Conservation (phyloP, 2,797 vertebrate species). For the Cephalopachus bancanus region DNA sequence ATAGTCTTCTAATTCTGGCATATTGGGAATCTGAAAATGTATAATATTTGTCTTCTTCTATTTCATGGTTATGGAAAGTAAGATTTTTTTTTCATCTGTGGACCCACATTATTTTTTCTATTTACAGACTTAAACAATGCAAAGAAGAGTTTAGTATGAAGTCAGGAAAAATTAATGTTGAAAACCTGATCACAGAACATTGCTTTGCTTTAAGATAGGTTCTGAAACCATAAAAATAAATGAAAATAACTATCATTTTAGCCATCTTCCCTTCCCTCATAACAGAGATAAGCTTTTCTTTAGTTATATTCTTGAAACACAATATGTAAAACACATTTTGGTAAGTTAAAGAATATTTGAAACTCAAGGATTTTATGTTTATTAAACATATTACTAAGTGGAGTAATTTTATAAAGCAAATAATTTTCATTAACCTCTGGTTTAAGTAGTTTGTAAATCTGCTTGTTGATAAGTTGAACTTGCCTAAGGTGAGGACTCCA, state of each 20-base stretch:
- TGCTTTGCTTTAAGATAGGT: constrained; percentile 15
- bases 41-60: constrained; percentile 38
- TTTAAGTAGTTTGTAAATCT: background rate
- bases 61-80: constrained; percentile 29
- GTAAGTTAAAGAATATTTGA: constrained; percentile 34
- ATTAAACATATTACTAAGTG: constrained; percentile 33
- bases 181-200: constrained; percentile 15
- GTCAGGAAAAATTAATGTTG: background rate
- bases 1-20: constrained; percentile 16
- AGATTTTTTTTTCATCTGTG: background rate
- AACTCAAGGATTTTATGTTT: constrained; percentile 24
- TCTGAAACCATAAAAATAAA: constrained; percentile 13
- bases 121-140: constrained; percentile 48
- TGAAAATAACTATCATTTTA: background rate
- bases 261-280: background rate
- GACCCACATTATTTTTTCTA: constrained; percentile 35
- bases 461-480: background rate
- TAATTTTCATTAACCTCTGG: background rate
- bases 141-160: background rate
- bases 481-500: background rate
- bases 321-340: constrained; percentile 6
- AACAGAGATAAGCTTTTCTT: constrained; percentile 10
- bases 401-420: constrained; percentile 34
- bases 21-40: background rate
- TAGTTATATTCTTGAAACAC: background rate